Conservation (phyloP, 2,113 vertebrate species). For the Myrmophylax atrothorax region DNA sequence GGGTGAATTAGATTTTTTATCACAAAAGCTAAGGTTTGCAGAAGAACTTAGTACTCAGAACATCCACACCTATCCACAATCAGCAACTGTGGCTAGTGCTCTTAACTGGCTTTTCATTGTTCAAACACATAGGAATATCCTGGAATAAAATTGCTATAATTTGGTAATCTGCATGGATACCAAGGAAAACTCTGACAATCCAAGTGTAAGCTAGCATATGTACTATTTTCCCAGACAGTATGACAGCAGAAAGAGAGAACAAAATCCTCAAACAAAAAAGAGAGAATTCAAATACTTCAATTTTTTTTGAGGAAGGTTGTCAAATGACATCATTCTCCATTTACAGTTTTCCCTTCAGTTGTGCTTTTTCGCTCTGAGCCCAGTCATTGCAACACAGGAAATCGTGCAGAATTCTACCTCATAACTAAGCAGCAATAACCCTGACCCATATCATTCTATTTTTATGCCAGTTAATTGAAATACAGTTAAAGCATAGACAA, state of each 20-base stretch:
- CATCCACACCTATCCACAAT: not conserved
- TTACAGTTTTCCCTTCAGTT: not conserved
- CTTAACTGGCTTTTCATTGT: not conserved
- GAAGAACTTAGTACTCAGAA: not conserved
- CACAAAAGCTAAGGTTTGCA: not conserved
- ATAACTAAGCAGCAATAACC: not conserved
- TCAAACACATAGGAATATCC: not conserved
- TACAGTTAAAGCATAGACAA: not conserved
- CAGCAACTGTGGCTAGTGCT: not conserved
- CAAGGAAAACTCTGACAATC: not conserved
- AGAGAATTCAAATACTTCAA: not conserved
- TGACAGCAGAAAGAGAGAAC: not conserved
- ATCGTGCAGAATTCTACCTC: not conserved
- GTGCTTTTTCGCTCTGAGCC: not conserved
- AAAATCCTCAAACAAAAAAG: not conserved
- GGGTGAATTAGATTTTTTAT: not conserved
- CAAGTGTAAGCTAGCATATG: not conserved
- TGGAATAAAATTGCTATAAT: not conserved
- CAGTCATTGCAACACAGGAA: not conserved
- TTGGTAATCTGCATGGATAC: not conserved
- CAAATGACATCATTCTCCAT: not conserved
- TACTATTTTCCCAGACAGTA: not conserved
- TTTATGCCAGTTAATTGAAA: not conserved
- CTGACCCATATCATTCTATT: not conserved
- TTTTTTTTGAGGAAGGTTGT: not conserved